Conservation (phyloP, 2,888 invertebrate species). For the Pyrocoelia pectoralis region DNA sequence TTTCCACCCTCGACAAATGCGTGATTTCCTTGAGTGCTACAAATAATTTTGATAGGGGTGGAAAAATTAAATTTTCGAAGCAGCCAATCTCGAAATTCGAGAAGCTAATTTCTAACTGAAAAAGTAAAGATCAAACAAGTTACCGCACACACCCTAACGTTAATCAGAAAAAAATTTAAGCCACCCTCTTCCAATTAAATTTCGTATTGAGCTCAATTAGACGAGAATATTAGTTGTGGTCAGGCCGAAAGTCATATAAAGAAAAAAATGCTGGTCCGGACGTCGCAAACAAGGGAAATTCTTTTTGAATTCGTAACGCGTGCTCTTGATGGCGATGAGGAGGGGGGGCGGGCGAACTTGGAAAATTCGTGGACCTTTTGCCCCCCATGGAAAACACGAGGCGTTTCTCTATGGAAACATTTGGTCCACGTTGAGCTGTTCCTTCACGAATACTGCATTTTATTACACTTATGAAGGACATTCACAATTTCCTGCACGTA, state of each 20-base stretch:
- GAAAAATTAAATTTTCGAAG: slow-evolving; percentile 22
- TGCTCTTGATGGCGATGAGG: slow-evolving; percentile 20
- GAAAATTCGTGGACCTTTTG: slow-evolving; percentile 27
- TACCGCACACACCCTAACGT: slow-evolving; percentile 1
- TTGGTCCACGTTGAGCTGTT: slow-evolving; percentile 16
- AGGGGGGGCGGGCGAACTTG: slow-evolving; percentile 14
- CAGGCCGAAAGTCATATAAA: no score
- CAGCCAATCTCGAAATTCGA: slow-evolving; percentile 19
- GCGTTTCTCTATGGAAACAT: slow-evolving; percentile 24
- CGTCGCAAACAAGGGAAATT: slow-evolving; percentile 27
- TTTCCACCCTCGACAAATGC: slow-evolving; percentile 27
- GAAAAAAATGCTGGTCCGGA: slow-evolving; percentile 34
- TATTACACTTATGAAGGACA: slow-evolving; percentile 30
- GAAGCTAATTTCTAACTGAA: slow-evolving; percentile 20
- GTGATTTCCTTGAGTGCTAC: slow-evolving; percentile 22
- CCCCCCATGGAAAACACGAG: slow-evolving; percentile 28
- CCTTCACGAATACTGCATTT: slow-evolving; percentile 25
- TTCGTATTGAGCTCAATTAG: not conserved
- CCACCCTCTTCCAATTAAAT: not conserved
- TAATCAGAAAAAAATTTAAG: slow-evolving; percentile 1
- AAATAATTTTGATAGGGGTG: slow-evolving; percentile 28
- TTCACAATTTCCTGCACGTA: slow-evolving; percentile 30
- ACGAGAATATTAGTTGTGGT: not conserved
- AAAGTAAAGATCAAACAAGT: slow-evolving; percentile 10
- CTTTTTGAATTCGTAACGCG: slow-evolving; percentile 25